A percentile compares a stretch with the other conserved stretches of the same genome.
Evolutionary conservation across 2,113 vertebrate genomes (phyloP).

Genomic region (Vidua chalybeata): DNA sequence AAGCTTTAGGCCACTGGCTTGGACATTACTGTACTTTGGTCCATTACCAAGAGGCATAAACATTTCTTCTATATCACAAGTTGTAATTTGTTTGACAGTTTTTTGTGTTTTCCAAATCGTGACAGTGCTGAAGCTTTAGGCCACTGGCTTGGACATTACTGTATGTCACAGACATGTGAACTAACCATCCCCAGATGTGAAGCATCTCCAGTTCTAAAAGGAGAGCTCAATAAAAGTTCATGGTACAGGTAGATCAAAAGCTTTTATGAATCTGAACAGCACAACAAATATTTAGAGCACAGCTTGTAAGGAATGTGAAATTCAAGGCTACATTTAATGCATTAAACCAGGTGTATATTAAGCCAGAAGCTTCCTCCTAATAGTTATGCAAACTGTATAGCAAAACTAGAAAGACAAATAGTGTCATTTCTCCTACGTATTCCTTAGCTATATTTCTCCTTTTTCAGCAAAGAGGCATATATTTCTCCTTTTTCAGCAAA

Average conservation of each 20-base stretch:
- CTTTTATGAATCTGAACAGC: not conserved
- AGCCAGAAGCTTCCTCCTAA: not conserved
- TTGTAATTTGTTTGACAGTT: not conserved
- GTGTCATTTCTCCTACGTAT: not conserved
- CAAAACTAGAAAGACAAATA: not conserved
- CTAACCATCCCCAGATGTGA: not conserved
- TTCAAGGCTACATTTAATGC: not conserved
- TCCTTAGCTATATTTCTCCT: not conserved
- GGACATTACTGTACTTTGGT: not conserved
- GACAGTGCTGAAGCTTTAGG: not conserved
- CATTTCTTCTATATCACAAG: not conserved
- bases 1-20: not conserved
- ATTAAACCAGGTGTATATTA: not conserved
- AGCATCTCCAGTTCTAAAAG: not conserved
- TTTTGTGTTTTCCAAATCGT: not conserved
- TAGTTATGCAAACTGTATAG: not conserved
- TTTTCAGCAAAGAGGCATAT: not conserved
- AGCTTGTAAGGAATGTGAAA: not conserved
- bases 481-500: not conserved
- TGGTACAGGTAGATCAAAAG: not conserved
- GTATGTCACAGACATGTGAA: not conserved
- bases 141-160: not conserved
- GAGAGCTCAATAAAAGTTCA: not conserved
- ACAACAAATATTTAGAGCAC: not conserved
- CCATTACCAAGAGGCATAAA: not conserved